Evolutionary conservation across 2,113 vertebrate genomes (phyloP), one percentile per base, ranked within the genome.

Genomic region (Nansenia antarctica): DNA sequence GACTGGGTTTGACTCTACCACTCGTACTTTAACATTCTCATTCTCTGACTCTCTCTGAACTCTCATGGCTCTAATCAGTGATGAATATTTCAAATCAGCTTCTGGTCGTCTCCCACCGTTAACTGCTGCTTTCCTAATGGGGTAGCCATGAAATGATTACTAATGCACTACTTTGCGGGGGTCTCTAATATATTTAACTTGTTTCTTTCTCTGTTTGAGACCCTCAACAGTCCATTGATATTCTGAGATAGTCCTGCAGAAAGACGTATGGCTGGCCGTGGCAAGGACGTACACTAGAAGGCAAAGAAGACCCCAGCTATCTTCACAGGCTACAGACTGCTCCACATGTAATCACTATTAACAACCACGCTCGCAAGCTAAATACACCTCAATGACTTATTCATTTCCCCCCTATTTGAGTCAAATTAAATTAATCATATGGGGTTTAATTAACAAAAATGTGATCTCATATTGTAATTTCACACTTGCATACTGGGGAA

Each of bases 41-140:
- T n/a, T n/a, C n/a, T n/a, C n/a, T n/a, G n/a, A n/a, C n/a, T n/a
- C 82, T 88, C 88, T 92, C 89, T 92, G 89, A 93, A 94, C 88
- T 89, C 86, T 79, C 82, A 76, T 74, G 81, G 85, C 88, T 91
- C 77, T 92, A 93, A 94, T 93, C 91, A 90, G 69, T 82, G 84
- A 89, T 86, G 87, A 92, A 91, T 90, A 91, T 91, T 93, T 92
- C 80, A 91, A 82, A 87, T 87, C 82, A 81, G 89, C 78, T 87
- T 88, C 82, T 87, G 86, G 88, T 89, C 89, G 81, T 78, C 80
- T 74, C 79, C 71, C 79, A 83, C 76, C 78, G 82, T 82, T 80
- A 82, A 74, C 73, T 86, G 79, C 83, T 83, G 83, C 90, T 87
- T 83, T 91, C 85, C 89, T 91, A 93, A 94, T 91, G 88, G 89